Base-by-base conservation (phyloP, 2,797 vertebrate species). In the Scarus forsteni region DNA sequence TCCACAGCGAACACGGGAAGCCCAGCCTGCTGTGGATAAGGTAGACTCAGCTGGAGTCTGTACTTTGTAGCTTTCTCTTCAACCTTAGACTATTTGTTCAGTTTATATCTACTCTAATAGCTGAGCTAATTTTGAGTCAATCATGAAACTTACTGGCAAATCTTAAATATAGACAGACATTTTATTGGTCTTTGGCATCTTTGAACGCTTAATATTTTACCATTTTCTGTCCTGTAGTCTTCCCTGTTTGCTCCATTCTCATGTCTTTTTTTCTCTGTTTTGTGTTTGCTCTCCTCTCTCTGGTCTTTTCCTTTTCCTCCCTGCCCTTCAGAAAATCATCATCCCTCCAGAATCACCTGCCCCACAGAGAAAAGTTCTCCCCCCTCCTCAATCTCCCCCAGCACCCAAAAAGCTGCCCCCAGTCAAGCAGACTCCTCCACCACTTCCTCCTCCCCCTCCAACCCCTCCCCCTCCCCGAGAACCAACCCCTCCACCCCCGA, bases 21-120 rank as follows among this genome's bases (percentile, higher is more conserved):
- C 74, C 89, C 92, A 86, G 54, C 94, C 96, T 76, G 92, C 94
- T 65, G 93, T 97, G 88, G 96, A 98, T 92, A 98, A 99, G 97
- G 98, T 99, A 98, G 44, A 73, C 53, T 36, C 35, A 52, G 53
- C 36, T 60, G 66, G 27, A 60, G 57, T 54, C 42, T 9, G 16
- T 9, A 7, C 36, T 40, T 12, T 34, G 56, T 46, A 5, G 5
- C 53, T 14, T 8, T 53, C 8, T 39, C 66, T 42, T 38, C 43
- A 14, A 42, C 4, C 1, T 63, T 62, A 42, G 52, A 61, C 34
- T 48, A 55, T 57, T 13, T 45, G n/a, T 38, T 73, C 58, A 54
- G 52, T 10, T 15, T 3, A 70, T 34, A 49, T 44, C 11, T 62
- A 42, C 34, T 56, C 11, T 75, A 35, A 56, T 69, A 18, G 38